phyloP scores from a whole-genome alignment of 2,113 vertebrate species.

The Labeo catla region DNA sequence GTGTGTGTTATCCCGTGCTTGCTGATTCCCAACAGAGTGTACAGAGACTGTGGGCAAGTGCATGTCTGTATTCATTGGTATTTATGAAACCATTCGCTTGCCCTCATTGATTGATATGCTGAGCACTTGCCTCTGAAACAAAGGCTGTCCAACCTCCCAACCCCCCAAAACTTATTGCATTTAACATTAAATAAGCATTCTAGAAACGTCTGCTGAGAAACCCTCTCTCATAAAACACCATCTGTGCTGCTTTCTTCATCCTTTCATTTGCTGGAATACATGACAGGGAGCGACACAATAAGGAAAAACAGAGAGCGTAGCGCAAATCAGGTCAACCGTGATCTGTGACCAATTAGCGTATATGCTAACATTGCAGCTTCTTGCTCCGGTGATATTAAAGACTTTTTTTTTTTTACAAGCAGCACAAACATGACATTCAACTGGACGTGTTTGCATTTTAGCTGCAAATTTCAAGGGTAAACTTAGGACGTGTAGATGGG shows the following conservation, averaged over 20 bases:
- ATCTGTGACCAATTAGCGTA: conserved; percentile 66
- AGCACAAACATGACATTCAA: background rate
- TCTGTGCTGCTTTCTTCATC: conserved; percentile 64
- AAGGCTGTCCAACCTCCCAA: conserved; percentile 56
- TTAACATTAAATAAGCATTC: conserved; percentile 74
- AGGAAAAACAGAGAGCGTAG: conserved; percentile 50
- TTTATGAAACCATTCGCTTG: conserved; percentile 16
- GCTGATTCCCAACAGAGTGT: conserved; percentile 22
- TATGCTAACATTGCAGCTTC: conserved; percentile 23
- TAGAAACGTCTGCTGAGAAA: conserved; percentile 70
- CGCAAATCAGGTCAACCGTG: conserved; percentile 60
- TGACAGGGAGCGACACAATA: conserved; percentile 50
- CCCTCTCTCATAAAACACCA: conserved; percentile 69
- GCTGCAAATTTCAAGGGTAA: background rate
- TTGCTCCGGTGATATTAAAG: conserved; percentile 18
- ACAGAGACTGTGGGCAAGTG: background rate
- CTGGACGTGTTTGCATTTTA: background rate
- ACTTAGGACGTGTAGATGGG: background rate
- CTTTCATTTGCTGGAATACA: conserved; percentile 60
- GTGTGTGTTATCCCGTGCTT: background rate
- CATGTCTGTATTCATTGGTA: background rate
- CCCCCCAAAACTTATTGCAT: conserved; percentile 61
- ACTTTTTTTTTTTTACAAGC: background rate
- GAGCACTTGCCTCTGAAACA: conserved; percentile 62
- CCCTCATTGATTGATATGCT: conserved; percentile 62